Conservation (phyloP, 1,140 invertebrate genomes). For the Scaptomyza graminum region DNA sequence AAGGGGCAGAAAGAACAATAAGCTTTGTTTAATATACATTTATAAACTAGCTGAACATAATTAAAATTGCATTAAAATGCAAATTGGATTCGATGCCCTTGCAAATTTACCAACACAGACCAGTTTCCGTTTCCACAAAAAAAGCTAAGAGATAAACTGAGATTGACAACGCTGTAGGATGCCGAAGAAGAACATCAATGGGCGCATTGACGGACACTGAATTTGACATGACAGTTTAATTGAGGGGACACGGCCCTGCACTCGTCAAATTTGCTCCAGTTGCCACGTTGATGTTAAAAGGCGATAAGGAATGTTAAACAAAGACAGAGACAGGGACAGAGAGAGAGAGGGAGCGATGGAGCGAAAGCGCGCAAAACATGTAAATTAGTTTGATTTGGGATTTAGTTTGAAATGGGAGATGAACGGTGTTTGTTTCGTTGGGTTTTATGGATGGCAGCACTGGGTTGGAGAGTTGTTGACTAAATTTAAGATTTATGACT, state of each 20-base stretch:
- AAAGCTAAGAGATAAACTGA: constrained; percentile 1
- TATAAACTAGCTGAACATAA: too few species aligned
- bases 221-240: constrained; percentile 81
- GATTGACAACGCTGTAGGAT: constrained; percentile 22
- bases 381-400: constrained; percentile 67
- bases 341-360: not conserved
- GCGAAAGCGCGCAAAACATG: constrained; percentile 51
- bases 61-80: too few species aligned
- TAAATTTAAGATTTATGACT: constrained; percentile 74
- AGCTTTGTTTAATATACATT: too few species aligned
- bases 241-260: constrained; percentile 50
- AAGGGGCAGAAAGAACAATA: too few species aligned
- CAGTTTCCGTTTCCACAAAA: too few species aligned
- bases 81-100: too few species aligned
- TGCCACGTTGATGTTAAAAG: not conserved
- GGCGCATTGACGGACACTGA: constrained; percentile 58
- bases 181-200: too few species aligned
- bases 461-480: constrained; percentile 23
- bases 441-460: not conserved
- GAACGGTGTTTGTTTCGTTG: not conserved
- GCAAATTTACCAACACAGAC: too few species aligned
- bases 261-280: not conserved
- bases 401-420: constrained; percentile 51
- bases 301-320: not conserved
- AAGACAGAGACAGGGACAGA: not conserved